Percentiles rank a stretch among this genome's conserved stretches.
Evolutionary conservation across 2,888 invertebrate genomes (phyloP).

Genomic region (Caenorhabditis becei): DNA sequence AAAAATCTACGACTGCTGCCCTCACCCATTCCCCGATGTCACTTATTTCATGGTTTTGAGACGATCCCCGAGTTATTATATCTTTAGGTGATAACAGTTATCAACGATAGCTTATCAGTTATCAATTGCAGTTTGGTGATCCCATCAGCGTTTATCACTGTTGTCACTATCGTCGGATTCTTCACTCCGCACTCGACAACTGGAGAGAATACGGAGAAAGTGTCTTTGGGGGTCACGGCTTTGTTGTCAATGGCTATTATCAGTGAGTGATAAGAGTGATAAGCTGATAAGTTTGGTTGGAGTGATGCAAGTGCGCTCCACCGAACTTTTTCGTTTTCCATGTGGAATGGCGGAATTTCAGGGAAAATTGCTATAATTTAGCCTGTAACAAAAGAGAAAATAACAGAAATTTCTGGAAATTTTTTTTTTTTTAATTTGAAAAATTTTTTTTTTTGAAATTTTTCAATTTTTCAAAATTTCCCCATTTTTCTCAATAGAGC

Average conservation of each 20-base stretch:
- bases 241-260: slow-evolving; percentile 80
- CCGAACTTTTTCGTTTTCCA: too few species aligned
- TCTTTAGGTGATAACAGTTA: slow-evolving; percentile 68
- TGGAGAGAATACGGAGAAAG: slow-evolving; percentile 81
- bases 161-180: slow-evolving; percentile 81
- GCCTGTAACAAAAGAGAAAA: too few species aligned
- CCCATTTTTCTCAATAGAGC: neutral
- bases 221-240: slow-evolving; percentile 80
- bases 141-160: slow-evolving; percentile 79
- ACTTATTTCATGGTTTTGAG: slow-evolving; percentile 78
- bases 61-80: slow-evolving; percentile 80
- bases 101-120: too few species aligned
- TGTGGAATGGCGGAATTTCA: too few species aligned
- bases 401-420: neutral
- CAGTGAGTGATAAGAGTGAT: slow-evolving; percentile 69
- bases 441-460: too few species aligned
- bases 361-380: neutral
- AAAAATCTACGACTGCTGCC: slow-evolving; percentile 79
- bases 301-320: slow-evolving; percentile 14
- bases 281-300: neutral
- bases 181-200: slow-evolving; percentile 81
- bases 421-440: neutral
- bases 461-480: slow-evolving; percentile 1
- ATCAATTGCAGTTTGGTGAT: slow-evolving; percentile 77
- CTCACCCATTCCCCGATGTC: slow-evolving; percentile 78